A percentile compares a stretch with the other conserved stretches of the same genome.
These are phyloP conservation scores for Mormyrus iriodes DNA, from an alignment of 2,113 vertebrate genomes.

Conservation along the genomic window DNA sequence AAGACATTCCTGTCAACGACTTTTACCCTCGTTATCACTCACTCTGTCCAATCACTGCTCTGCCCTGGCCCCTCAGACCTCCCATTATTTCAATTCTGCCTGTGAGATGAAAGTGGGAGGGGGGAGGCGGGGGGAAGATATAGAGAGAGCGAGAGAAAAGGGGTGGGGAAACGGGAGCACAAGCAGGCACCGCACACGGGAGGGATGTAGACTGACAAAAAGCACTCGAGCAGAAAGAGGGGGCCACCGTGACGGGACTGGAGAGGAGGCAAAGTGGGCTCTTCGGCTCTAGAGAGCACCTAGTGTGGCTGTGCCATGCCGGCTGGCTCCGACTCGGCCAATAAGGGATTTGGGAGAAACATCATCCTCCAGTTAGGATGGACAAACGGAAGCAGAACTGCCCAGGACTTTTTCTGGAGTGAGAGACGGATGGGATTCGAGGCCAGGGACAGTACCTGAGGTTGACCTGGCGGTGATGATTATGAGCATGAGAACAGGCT, in stretches of 20 bases:
- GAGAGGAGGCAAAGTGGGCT: conserved; percentile 51
- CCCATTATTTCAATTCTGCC: conserved; percentile 21
- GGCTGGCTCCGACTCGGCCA: not conserved
- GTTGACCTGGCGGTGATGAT: not conserved
- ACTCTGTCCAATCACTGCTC: conserved; percentile 33
- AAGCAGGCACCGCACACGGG: conserved; percentile 42
- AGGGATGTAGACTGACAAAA: conserved; percentile 47
- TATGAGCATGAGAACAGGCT: not conserved
- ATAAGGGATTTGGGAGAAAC: not conserved
- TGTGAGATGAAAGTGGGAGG: conserved; percentile 35
- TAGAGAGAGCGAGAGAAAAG: conserved; percentile 22
- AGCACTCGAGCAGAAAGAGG: conserved; percentile 30
- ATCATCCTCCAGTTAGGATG: not conserved
- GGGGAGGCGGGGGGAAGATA: conserved; percentile 23
- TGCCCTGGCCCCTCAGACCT: conserved; percentile 19
- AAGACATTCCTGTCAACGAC: conserved; percentile 13
- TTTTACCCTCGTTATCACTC: conserved; percentile 30
- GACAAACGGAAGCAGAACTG: not conserved
- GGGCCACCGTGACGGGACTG: conserved; percentile 49
- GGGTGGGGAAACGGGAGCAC: conserved; percentile 13
- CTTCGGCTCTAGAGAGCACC: conserved; percentile 44
- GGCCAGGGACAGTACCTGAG: not conserved
- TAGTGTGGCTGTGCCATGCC: conserved; percentile 45
- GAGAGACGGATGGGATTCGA: not conserved
- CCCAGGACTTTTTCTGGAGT: not conserved